Evolutionary conservation across 2,113 vertebrate species (phyloP), one percentile per base, ranked within the genome.

Genomic region (Anolis carolinensis): DNA sequence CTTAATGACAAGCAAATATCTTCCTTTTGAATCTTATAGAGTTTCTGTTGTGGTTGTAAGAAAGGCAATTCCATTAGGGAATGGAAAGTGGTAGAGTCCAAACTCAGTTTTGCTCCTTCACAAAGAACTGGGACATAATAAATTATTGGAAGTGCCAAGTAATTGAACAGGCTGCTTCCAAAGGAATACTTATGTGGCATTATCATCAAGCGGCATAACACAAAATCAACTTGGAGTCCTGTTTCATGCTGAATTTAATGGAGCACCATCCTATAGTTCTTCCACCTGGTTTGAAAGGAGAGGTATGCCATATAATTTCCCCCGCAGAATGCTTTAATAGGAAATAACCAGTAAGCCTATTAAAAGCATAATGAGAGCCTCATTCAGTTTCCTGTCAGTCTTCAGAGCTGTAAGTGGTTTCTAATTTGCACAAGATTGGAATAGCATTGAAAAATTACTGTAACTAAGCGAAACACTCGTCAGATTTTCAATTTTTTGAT

Each of bases 401-500:
- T 95, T 91, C 50, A 11, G 94, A 94, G 92, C 91, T 89, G 39
- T 95, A 96, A 96, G 94, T 96, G 95, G 91, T 93, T 95, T 94
- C 94, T 97, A 95, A 96, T 97, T 96, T 97, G 93, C 92, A 89
- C 90, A 87, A 94, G 95, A 96, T 94, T 91, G 92, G 95, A 96
- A 92, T 82, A 96, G 94, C 95, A 91, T 86, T 95, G 95, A 96
- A 94, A 95, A 96, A 96, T 96, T 95, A 95, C 94, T 94, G 95
- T 96, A 96, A 96, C 94, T 93, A 95, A 96, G 94, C 79, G 95
- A 95, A 95, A 94, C 94, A 95, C 90, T 95, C 93, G 72, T 90
- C 91, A 91, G 91, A 90, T 96, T 97, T 96, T 95, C 95, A 96
- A 95, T 96, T 96, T 96, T 96, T 95, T 96, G 94, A 95, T 96